Percentiles rank a stretch among this genome's conserved stretches.
These are phyloP conservation scores for Drosophila mulleri DNA, from an alignment of 2,888 invertebrate genomes.

Conservation along the genomic window DNA sequence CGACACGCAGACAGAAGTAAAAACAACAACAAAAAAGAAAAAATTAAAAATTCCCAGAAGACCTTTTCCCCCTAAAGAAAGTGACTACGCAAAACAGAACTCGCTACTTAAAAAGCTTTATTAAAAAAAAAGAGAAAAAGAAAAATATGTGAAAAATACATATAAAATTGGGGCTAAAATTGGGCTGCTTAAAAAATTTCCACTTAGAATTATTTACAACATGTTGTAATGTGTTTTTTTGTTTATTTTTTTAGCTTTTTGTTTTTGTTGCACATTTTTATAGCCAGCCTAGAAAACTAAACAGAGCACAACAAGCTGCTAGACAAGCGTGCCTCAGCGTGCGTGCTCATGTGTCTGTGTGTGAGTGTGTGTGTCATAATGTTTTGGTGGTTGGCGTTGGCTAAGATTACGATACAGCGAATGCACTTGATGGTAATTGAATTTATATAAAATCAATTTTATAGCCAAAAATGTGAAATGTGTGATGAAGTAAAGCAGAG, in stretches of 20 bases:
- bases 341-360: slow-evolving; percentile 13
- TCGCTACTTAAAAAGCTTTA: slow-evolving; percentile 53
- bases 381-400: slow-evolving; percentile 31
- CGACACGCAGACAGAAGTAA: slow-evolving; percentile 33
- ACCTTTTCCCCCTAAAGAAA: slow-evolving; percentile 60
- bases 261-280: slow-evolving; percentile 29
- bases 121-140: slow-evolving; percentile 28
- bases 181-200: slow-evolving; percentile 54
- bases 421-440: slow-evolving; percentile 58
- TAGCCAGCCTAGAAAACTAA: slow-evolving; percentile 68
- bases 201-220: slow-evolving; percentile 72
- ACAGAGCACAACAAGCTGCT: slow-evolving; percentile 80
- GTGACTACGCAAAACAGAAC: slow-evolving; percentile 59
- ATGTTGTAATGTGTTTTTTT: slow-evolving; percentile 63
- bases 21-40: not conserved
- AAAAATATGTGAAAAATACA: slow-evolving; percentile 19
- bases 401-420: slow-evolving; percentile 61
- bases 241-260: slow-evolving; percentile 20
- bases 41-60: slow-evolving; percentile 34
- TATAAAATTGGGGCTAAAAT: slow-evolving; percentile 13
- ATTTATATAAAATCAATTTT: slow-evolving; percentile 31
- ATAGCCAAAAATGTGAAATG: slow-evolving; percentile 3
- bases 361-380: slow-evolving; percentile 55
- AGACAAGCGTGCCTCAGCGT: slow-evolving; percentile 8
- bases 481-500: not conserved